Evolutionary conservation across 2,888 invertebrate species (phyloP).

Genomic region (Rotaria magnacalcarata): DNA sequence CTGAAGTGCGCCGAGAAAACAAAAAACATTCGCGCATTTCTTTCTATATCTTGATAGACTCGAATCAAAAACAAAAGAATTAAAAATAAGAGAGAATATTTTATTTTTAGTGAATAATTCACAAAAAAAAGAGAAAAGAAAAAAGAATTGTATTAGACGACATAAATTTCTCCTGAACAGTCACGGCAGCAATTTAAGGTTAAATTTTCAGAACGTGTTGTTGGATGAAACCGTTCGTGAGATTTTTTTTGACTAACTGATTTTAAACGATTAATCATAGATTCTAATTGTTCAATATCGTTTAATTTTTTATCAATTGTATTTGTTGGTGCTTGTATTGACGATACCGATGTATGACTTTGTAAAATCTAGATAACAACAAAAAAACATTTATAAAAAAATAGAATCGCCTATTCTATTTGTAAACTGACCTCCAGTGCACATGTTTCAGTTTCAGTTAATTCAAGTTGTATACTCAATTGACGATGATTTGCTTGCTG

Average conservation of each 20-base stretch:
- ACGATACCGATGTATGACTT: slow-evolving; percentile 8
- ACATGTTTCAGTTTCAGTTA: slow-evolving; percentile 14
- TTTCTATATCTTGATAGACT: neutral
- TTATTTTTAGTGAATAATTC: neutral
- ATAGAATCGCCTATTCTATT: neutral
- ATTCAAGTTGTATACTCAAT: neutral
- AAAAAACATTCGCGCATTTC: neutral
- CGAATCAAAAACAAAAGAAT: neutral
- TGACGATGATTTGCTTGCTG: neutral
- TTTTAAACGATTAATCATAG: slow-evolving; percentile 31
- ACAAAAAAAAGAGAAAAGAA: neutral
- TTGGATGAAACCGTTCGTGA: slow-evolving; percentile 35
- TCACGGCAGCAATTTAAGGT: slow-evolving; percentile 28
- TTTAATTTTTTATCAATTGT: neutral
- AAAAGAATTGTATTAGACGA: neutral
- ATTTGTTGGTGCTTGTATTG: neutral
- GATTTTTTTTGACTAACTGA: slow-evolving; percentile 11
- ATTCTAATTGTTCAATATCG: slow-evolving; percentile 14
- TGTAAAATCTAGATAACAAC: slow-evolving; percentile 13
- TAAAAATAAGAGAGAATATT: neutral
- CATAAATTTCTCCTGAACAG: neutral
- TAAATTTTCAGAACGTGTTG: slow-evolving; percentile 27
- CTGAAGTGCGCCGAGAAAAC: neutral
- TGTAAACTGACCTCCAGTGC: neutral
- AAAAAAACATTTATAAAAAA: neutral